phyloP scores from a whole-genome alignment of 2,888 invertebrate genomes.

The Eledona agricola region DNA sequence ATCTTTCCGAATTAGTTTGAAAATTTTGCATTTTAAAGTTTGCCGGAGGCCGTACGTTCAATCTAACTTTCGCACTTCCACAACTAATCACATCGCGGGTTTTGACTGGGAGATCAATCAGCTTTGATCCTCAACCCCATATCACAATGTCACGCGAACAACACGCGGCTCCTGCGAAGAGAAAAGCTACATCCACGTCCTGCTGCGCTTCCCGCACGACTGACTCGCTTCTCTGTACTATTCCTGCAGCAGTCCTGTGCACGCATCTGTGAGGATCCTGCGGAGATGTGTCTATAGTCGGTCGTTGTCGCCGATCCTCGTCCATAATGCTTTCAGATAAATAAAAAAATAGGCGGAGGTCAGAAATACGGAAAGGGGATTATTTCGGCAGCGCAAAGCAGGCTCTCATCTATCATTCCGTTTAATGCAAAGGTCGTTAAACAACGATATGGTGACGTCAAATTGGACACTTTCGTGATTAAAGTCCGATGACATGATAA shows the following conservation, averaged over 20 bases:
- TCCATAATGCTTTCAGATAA: conserved; percentile 9
- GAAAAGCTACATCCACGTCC: conserved; percentile 13
- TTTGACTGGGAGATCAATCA: no score
- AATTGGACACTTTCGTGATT: conserved; percentile 3
- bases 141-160: conserved; percentile 3
- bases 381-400: no score
- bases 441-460: neutral
- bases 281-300: conserved; percentile 26
- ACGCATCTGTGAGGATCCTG: conserved; percentile 37
- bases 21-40: no score
- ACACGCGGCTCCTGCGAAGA: conserved; percentile 2
- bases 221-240: no score
- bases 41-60: no score
- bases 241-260: conserved; percentile 42
- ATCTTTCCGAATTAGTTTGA: neutral
- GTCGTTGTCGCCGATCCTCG: conserved; percentile 7
- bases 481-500: conserved; percentile 1
- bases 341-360: conserved; percentile 6
- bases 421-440: neutral
- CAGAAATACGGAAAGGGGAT: neutral
- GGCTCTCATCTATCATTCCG: no score
- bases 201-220: conserved; percentile 42
- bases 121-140: no score
- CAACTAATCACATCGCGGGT: no score
- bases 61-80: no score